Evolutionary conservation across 2,888 invertebrate genomes (phyloP).

Genomic region (Hyppa rectilinea): DNA sequence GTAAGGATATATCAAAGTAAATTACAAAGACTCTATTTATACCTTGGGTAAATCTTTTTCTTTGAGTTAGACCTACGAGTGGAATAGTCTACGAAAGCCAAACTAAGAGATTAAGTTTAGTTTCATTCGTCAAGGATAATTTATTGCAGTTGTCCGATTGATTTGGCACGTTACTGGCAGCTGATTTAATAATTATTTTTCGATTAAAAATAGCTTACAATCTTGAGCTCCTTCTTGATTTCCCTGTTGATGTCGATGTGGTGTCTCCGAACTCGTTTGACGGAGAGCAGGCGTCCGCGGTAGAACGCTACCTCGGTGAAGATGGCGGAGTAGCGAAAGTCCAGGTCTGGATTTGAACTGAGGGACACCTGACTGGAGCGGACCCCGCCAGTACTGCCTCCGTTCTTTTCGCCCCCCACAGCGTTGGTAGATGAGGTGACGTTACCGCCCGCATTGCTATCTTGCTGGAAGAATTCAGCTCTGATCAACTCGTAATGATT

Average conservation of each 20-base stretch:
- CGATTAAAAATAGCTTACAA: conserved; percentile 90
- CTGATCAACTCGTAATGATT: conserved; percentile 83
- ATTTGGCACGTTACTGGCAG: neutral
- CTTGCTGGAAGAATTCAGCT: conserved; percentile 90
- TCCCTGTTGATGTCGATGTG: conserved; percentile 97
- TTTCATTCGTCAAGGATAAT: neutral
- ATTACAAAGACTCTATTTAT: conserved; percentile 44
- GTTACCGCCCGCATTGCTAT: conserved; percentile 93
- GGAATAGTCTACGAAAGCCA: neutral
- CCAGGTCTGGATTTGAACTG: conserved; percentile 97
- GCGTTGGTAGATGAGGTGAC: conserved; percentile 95
- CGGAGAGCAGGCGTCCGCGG: conserved; percentile 96
- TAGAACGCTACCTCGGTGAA: conserved; percentile 97
- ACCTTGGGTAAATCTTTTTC: conserved; percentile 32
- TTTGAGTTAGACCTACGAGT: conserved; percentile 5
- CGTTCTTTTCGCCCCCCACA: conserved; percentile 87
- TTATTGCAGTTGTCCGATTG: neutral
- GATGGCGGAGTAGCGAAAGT: conserved; percentile 97
- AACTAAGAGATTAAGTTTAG: neutral
- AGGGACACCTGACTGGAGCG: conserved; percentile 97
- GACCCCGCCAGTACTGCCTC: conserved; percentile 86
- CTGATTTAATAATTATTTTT: neutral
- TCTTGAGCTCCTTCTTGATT: conserved; percentile 98
- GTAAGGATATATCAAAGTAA: conserved; percentile 54
- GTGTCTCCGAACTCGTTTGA: conserved; percentile 96